These are phyloP conservation scores for Engystomops pustulosus DNA, from an alignment of 2,113 vertebrate species.

Conservation along the genomic window DNA sequence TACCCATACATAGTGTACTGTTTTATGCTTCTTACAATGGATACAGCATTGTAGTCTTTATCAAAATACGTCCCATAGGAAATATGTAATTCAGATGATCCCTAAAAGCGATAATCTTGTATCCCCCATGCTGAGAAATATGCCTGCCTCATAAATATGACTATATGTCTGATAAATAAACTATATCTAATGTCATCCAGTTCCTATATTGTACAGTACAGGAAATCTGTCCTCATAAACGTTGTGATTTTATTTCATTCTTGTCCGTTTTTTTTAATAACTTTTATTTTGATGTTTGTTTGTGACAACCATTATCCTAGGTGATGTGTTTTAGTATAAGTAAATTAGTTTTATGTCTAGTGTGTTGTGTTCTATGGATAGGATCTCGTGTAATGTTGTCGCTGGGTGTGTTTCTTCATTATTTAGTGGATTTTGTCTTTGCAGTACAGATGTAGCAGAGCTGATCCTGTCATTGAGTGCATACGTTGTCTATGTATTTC, in stretches of 20 bases:
- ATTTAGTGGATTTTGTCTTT: neutral
- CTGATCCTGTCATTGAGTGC: neutral
- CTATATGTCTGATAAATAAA: no score
- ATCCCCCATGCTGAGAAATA: neutral
- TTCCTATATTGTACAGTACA: neutral
- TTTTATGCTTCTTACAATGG: no score
- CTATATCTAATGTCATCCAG: no score
- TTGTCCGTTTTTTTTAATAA: conserved; percentile 3
- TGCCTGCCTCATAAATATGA: neutral
- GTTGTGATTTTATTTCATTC: neutral
- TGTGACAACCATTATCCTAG: no score
- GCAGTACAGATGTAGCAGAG: neutral
- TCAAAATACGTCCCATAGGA: no score
- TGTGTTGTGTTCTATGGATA: neutral
- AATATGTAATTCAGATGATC: no score
- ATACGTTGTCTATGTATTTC: no score
- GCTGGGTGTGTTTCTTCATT: neutral
- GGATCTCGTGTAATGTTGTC: neutral
- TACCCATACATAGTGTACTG: no score
- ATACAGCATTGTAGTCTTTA: no score
- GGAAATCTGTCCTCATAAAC: no score
- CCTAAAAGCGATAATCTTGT: no score
- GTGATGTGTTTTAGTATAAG: neutral
- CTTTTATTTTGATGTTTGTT: no score
- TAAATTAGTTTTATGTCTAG: neutral